Conservation (phyloP, 2,888 invertebrate genomes). For the Mesorhabditis sp. region DNA sequence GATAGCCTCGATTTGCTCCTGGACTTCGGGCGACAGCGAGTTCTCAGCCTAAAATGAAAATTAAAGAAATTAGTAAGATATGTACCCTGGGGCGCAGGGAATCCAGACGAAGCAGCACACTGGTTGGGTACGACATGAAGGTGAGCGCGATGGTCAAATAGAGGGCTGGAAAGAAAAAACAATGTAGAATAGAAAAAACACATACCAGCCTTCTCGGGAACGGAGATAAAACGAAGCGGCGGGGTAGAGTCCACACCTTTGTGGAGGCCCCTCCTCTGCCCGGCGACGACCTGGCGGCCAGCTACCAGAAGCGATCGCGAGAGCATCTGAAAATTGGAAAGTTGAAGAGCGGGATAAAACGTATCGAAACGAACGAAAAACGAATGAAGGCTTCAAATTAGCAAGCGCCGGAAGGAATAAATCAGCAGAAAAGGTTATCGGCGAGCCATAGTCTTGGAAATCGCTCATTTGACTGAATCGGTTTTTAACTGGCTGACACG, state of each 20-base stretch:
- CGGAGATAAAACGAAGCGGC: conserved; percentile 38
- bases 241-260: conserved; percentile 45
- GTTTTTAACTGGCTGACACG: too few species aligned
- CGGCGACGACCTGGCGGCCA: conserved; percentile 23
- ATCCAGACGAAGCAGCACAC: conserved; percentile 49
- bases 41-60: conserved; percentile 28
- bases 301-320: conserved; percentile 14
- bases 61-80: neutral
- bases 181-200: neutral
- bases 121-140: conserved; percentile 54
- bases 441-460: too few species aligned
- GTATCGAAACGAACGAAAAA: too few species aligned
- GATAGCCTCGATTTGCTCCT: conserved; percentile 47
- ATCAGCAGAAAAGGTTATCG: too few species aligned
- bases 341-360: too few species aligned
- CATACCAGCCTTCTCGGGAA: conserved; percentile 29
- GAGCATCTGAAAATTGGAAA: too few species aligned
- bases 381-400: too few species aligned
- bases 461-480: too few species aligned
- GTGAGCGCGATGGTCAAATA: conserved; percentile 42
- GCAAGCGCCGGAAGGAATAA: too few species aligned
- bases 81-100: conserved; percentile 42
- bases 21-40: conserved; percentile 44
- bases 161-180: conserved; percentile 25
- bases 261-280: conserved; percentile 38